Base-by-base conservation (phyloP, 2,888 invertebrate genomes). In the Parasteatoda lunata region DNA sequence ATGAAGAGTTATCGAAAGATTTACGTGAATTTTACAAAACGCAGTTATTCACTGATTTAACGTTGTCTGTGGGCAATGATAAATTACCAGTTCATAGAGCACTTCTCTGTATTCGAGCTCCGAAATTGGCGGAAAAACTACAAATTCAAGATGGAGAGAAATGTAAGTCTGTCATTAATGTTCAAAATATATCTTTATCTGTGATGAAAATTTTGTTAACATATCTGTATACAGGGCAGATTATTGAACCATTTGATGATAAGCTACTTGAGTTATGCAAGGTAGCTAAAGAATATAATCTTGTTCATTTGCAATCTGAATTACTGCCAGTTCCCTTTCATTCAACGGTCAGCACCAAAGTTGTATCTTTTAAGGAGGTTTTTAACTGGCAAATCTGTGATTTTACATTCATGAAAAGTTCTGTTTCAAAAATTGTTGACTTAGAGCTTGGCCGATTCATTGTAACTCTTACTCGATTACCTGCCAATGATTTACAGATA, bases 71-170 rank as follows among this genome's bases (percentile, higher is more conserved):
- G 5, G 59, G 59, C 9, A 59, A 5, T 13, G 7, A 59, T 6
- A 59, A 59, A 59, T 59, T 59, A 59, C 59, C 9, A 59, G 59
- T 59, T 59, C 59, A 59, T n/a, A 59, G 59, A 59, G n/a, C 59
- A 59, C 9, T 59, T 59, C n/a, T 59, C 9, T 59, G 59, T n/a
- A 59, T 59, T n/a, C 59, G 59, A 13, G 59, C 59, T 59, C 59
- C 59, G n/a, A 59, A 59, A 59, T 7, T 59, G n/a, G 59, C 59
- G 9, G 59, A 59, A 0, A 59, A 3, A 59, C 59, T 59, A 0
- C 11, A n/a, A 13, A 59, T 59, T 4, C 59, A 59, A 59, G 59
- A 59, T n/a, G n/a, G 59, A 13, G 59, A 59, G n/a, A 5, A 0
- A 13, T 13, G 4, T 4, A 59, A 6, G 11, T 59, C 59, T 7